Percentiles rank a stretch among this genome's conserved stretches.
These are phyloP conservation scores for Cremastinae sp. DNA, from an alignment of 2,888 invertebrate species.

Conservation along the genomic window DNA sequence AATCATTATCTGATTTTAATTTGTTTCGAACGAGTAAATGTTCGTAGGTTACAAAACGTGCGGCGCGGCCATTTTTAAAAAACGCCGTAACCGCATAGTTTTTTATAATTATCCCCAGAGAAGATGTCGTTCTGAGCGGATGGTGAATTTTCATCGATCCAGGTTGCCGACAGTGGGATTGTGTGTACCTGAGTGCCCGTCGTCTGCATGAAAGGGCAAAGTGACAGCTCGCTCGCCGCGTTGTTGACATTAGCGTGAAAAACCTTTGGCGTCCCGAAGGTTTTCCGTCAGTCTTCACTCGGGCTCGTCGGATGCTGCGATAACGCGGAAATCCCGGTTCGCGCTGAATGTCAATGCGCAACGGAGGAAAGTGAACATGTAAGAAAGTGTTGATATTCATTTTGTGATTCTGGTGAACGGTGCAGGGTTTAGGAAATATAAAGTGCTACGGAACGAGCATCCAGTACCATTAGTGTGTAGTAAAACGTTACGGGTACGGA, in stretches of 20 bases:
- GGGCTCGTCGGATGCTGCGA: conserved; percentile 24
- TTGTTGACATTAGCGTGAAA: conserved; percentile 63
- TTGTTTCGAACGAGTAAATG: not conserved
- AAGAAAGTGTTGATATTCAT: conserved; percentile 15
- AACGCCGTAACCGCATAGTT: not conserved
- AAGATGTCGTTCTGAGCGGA: not conserved
- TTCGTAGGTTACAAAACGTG: not conserved
- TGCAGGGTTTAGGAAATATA: no score
- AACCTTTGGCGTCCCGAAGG: conserved; percentile 45
- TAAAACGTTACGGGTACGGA: not conserved
- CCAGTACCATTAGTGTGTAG: not conserved
- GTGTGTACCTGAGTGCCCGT: conserved; percentile 47
- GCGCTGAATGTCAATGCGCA: not conserved
- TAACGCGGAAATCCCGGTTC: conserved; percentile 10
- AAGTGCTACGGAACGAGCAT: no score
- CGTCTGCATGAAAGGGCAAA: conserved; percentile 62
- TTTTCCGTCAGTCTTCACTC: conserved; percentile 29
- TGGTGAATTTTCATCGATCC: conserved; percentile 3
- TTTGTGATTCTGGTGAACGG: not conserved
- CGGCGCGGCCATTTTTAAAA: conserved; percentile 3
- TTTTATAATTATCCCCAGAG: not conserved
- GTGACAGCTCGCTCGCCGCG: conserved; percentile 63
- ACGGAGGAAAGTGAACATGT: not conserved
- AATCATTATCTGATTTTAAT: not conserved
- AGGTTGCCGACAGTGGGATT: conserved; percentile 43